Base-by-base conservation (phyloP, 2,888 invertebrate species). In the Xestia ashworthii region DNA sequence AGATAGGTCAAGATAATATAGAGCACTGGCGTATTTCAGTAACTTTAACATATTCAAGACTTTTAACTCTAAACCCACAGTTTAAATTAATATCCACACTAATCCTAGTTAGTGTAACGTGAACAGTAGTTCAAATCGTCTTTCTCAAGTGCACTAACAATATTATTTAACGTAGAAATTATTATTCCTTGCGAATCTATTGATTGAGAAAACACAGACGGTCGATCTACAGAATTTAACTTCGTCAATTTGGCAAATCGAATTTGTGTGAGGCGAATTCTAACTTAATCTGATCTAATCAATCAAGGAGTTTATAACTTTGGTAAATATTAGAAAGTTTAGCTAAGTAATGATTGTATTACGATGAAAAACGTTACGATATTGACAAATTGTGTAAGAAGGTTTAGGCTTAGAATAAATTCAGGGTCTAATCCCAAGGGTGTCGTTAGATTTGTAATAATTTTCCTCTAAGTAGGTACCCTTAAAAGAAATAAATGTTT, bases 231-330 rank as follows among this genome's bases (percentile, higher is more conserved):
- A 67, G 38, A 72, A 78, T 55, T 77, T 41, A 66, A 77, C 53
- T 82, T 80, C 32, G 48, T 22, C 67, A 84, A 74, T 69, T 55
- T 64, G 6, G 50, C 32, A 50, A 84, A 80, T 74, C 46, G 16
- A 71, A 81, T 76, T 85, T 71, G 65, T 62, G 73, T 62, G 60
- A 32, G 46, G 64, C 41, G 68, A 73, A 76, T 74, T 77, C n/a
- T 55, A 81, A 76, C 65, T 76, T 68, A 55, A 67, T 81, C 82
- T 60, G 44, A 74, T 71, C 32, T 71, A 74, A 83, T 85, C 82
- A 83, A 85, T 85, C 77, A 83, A 48, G n/a, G 62, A 81, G 65
- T 73, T 82, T 55, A 65, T 71, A 74, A 74, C 44, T 74, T 74
- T 14, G 32, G 60, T 71, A 73, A 74, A 69, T 50, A 50, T 48